phyloP scores from a whole-genome alignment of 2,888 invertebrate genomes.

The Aethes cnicana region DNA sequence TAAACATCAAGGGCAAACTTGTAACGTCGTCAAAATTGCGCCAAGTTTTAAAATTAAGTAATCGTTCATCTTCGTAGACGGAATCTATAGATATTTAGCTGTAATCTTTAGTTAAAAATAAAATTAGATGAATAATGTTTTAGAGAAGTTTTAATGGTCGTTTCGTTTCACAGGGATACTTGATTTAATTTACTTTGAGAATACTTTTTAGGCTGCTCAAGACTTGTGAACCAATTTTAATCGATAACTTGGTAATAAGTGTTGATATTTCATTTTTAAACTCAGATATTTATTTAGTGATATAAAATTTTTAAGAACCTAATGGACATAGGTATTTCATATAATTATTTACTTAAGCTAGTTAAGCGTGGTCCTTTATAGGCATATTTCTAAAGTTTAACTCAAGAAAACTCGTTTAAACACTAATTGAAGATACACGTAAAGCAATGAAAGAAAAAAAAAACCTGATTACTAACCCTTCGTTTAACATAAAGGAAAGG shows the following conservation, averaged over 20 bases:
- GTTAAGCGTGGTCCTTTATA: too few relatives aligned
- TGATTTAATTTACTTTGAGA: background rate
- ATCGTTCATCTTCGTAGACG: slow-evolving; percentile 28
- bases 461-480: slow-evolving; percentile 16
- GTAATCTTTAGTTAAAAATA: slow-evolving; percentile 10
- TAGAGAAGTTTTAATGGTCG: slow-evolving; percentile 13
- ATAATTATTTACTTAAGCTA: too few relatives aligned
- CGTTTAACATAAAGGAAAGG: slow-evolving; percentile 26
- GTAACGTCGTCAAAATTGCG: slow-evolving; percentile 28
- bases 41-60: slow-evolving; percentile 25
- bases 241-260: too few relatives aligned
- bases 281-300: too few relatives aligned
- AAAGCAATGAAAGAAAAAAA: slow-evolving; percentile 14
- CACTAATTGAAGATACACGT: slow-evolving; percentile 20
- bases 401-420: slow-evolving; percentile 7
- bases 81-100: slow-evolving; percentile 18
- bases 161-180: background rate
- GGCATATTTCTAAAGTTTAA: too few relatives aligned
- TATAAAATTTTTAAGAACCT: too few relatives aligned
- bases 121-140: background rate
- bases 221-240: too few relatives aligned
- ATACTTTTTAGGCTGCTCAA: background rate
- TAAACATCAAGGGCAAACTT: slow-evolving; percentile 28
- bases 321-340: too few relatives aligned
- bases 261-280: too few relatives aligned